Percentiles rank a stretch among this genome's conserved stretches.
Conservation (phyloP, 2,888 invertebrate genomes). For the Adelphocoris suturalis region DNA sequence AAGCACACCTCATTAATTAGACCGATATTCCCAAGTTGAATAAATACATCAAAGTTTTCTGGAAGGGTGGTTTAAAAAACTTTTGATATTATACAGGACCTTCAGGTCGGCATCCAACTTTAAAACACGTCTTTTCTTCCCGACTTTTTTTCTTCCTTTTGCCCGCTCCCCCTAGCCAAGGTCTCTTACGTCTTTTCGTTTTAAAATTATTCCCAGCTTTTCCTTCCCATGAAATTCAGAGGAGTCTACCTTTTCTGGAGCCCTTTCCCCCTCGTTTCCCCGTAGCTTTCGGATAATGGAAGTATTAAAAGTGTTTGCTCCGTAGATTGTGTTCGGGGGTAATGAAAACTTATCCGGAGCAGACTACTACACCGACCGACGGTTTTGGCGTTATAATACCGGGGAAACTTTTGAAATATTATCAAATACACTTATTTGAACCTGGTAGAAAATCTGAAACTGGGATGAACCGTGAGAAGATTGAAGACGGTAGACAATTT, state of each 20-base stretch:
- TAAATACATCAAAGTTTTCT: conserved; percentile 42
- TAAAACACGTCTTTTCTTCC: conserved; percentile 23
- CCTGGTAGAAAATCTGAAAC: not conserved
- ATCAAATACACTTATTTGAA: conserved; percentile 36
- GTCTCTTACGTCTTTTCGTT: conserved; percentile 25
- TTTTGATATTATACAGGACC: conserved; percentile 42
- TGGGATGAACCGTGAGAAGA: not conserved
- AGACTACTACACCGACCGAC: conserved; percentile 27
- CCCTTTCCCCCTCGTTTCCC: not conserved
- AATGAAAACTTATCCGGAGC: conserved; percentile 31
- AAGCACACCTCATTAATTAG: conserved; percentile 39
- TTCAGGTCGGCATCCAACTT: conserved; percentile 35
- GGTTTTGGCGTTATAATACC: conserved; percentile 33
- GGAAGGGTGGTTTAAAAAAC: not conserved
- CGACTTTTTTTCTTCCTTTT: not conserved
- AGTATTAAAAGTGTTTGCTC: conserved; percentile 42
- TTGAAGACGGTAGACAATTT: not conserved
- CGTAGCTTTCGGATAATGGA: conserved; percentile 26
- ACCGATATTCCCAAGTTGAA: conserved; percentile 38
- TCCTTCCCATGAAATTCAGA: conserved; percentile 39
- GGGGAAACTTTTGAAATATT: not conserved
- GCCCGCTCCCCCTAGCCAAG: not conserved
- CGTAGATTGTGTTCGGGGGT: conserved; percentile 32
- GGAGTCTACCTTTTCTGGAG: conserved; percentile 25
- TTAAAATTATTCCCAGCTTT: conserved; percentile 32